phyloP scores from a whole-genome alignment of 2,113 vertebrate genomes.

The Alethe diademata region DNA sequence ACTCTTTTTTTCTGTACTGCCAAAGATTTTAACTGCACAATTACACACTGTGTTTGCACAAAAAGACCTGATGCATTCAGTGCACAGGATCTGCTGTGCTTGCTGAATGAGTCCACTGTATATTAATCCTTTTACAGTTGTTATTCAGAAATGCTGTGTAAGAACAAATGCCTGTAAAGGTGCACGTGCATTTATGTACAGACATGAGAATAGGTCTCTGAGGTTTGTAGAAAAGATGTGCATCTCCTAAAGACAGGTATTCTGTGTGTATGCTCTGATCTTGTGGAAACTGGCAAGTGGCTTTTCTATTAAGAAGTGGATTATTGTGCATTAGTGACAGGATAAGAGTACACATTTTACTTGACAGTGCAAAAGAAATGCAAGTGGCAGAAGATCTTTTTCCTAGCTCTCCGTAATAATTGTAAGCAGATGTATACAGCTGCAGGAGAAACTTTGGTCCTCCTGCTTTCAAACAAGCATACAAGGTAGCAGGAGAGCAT shows the following conservation, averaged over 20 bases:
- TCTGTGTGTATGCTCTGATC: neutral
- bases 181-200: neutral
- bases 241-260: neutral
- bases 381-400: neutral
- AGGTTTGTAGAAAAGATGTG: neutral
- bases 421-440: neutral
- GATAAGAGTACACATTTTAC: neutral
- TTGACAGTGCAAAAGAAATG: neutral
- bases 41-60: neutral
- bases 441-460: neutral
- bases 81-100: neutral
- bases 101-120: neutral
- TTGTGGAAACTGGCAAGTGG: neutral
- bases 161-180: neutral
- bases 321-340: neutral
- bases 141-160: neutral
- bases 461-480: neutral
- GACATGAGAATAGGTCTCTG: neutral
- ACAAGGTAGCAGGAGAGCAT: neutral
- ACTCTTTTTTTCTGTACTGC: neutral
- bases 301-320: neutral
- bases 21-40: neutral
- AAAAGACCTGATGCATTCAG: neutral
- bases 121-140: neutral
- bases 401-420: neutral